These are phyloP conservation scores for Cirrhinus mrigala DNA, from an alignment of 2,797 vertebrate genomes.

Conservation along the genomic window DNA sequence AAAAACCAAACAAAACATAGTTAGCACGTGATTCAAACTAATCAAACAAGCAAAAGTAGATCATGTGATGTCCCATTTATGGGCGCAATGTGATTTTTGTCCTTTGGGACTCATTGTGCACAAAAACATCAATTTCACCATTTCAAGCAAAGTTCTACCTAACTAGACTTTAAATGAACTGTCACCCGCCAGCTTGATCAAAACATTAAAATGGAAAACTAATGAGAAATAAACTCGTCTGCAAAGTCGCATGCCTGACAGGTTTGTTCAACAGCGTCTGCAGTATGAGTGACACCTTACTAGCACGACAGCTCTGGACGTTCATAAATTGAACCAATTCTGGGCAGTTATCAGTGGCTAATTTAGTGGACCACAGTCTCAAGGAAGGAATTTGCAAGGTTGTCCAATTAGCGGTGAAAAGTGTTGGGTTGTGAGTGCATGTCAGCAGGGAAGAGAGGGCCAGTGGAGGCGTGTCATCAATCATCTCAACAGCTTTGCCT, in stretches of 20 bases:
- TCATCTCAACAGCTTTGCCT: constrained; percentile 78
- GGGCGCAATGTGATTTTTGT: constrained; percentile 3
- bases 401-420: constrained; percentile 84
- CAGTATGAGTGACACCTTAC: constrained; percentile 36
- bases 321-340: constrained; percentile 68
- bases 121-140: constrained; percentile 23
- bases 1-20: not conserved
- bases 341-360: constrained; percentile 67
- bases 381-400: constrained; percentile 72
- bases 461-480: constrained; percentile 82
- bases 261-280: constrained; percentile 13
- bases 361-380: constrained; percentile 68
- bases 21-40: not conserved
- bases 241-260: constrained; percentile 29
- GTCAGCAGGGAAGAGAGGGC: constrained; percentile 80
- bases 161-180: constrained; percentile 33
- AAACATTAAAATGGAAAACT: constrained; percentile 39
- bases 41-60: constrained; percentile 25
- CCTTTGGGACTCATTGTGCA: constrained; percentile 12
- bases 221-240: constrained; percentile 26
- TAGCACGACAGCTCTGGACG: constrained; percentile 28
- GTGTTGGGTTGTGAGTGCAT: constrained; percentile 75
- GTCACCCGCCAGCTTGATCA: constrained; percentile 28
- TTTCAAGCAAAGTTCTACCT: constrained; percentile 34
- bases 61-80: constrained; percentile 35